Conservation (phyloP, 2,888 invertebrate species). For the Cataglyphis rosenhaueri region DNA sequence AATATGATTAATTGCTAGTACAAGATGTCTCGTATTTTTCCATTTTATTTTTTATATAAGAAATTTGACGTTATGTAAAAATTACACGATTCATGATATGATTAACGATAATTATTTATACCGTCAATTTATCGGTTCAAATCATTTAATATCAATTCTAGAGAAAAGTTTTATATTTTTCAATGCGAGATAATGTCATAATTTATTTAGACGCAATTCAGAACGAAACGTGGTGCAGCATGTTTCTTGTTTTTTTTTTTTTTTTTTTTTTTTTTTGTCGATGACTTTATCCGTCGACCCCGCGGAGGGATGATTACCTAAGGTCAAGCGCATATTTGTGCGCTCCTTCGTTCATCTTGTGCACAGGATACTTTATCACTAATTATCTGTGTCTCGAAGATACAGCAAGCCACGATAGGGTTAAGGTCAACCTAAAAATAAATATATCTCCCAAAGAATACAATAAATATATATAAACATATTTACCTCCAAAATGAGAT, state of each 20-base stretch:
- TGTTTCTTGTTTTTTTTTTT: constrained; percentile 59
- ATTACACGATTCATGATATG: background rate
- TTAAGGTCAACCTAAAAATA: constrained; percentile 36
- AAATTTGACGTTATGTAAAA: background rate
- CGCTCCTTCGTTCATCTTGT: constrained; percentile 24
- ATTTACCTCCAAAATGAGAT: background rate
- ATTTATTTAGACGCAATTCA: constrained; percentile 35
- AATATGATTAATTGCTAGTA: background rate
- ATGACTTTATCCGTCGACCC: constrained; percentile 72
- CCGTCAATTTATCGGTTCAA: background rate
- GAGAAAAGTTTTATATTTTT: constrained; percentile 9
- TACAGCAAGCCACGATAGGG: constrained; percentile 17
- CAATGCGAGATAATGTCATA: constrained; percentile 36
- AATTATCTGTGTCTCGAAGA: constrained; percentile 41
- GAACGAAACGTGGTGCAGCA: constrained; percentile 10
- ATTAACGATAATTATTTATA: constrained; percentile 1
- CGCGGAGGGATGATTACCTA: constrained; percentile 72
- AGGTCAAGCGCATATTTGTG: constrained; percentile 67
- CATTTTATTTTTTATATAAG: background rate
- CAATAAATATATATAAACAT: background rate
- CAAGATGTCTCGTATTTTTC: background rate
- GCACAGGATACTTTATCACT: constrained; percentile 36
- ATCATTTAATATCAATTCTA: constrained; percentile 6
- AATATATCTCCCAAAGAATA: background rate
- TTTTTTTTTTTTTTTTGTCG: constrained; percentile 56